Base-by-base conservation (phyloP, 2,797 vertebrate species). In the Gallirallus australis region DNA sequence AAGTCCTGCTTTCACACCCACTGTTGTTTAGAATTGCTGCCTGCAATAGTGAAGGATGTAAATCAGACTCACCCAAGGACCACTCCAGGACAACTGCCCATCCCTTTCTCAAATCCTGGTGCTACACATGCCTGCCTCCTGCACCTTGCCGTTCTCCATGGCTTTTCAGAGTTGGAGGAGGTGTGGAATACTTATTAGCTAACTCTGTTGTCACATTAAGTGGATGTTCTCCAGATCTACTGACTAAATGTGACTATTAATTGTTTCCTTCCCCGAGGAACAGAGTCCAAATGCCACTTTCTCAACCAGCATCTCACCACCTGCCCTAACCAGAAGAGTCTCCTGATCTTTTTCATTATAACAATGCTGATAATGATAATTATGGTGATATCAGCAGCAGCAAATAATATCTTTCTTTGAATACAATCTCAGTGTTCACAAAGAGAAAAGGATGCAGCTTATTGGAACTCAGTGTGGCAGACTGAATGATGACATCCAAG, bases 191-290 rank as follows among this genome's bases (percentile, higher is more conserved):
- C 35, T 88, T 50, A 48, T 39, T 57, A 87, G 63, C 52, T 69
- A 57, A 48, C 48, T 40, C 82, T 59, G 63, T 45, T 79, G 63
- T 39, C 78, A 80, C 47, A 64, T 39, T 12, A 72, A 76, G 42
- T 57, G 81, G 47, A 56, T 82, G 60, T 53, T 82, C 64, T 77
- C 80, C 87, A 86, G 63, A 85, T 68, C 76, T 20, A 28, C 80
- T 90, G 71, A 90, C 35, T 71, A 60, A 59, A 79, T 42, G 21
- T 37, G 57, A 84, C 31, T 84, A 61, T 50, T 83, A 65, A 90
- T 86, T 66, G 73, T 84, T 86, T 86, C 57, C 35, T 71, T 53
- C 85, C 54, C 57, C 25, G 18, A 24, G 63, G 88, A 93, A 78
- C 57, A 84, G 72, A 40, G 8, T 28, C 54, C 63, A 93, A 90